These are phyloP conservation scores for Calephelis perditalis DNA, from an alignment of 2,888 invertebrate genomes.

Conservation along the genomic window DNA sequence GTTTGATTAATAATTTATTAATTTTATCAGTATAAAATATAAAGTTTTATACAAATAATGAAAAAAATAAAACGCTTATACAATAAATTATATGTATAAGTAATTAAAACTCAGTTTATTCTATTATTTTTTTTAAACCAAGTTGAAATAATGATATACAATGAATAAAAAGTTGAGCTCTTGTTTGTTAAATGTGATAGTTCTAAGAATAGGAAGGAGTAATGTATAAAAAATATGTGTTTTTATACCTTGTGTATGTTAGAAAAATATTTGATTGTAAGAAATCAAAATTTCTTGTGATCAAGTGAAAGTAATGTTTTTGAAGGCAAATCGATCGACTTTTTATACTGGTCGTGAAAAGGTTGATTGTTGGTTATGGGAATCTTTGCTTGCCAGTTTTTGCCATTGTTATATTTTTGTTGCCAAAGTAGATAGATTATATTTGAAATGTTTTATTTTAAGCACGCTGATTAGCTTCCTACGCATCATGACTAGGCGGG, in stretches of 20 bases:
- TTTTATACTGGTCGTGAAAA: constrained; percentile 49
- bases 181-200: constrained; percentile 1
- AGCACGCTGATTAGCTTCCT: constrained; percentile 2
- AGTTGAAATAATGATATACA: too few relatives aligned
- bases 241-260: constrained; percentile 8
- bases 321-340: constrained; percentile 34
- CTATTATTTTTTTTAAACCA: too few relatives aligned
- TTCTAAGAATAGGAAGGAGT: neutral
- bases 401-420: constrained; percentile 20
- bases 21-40: too few relatives aligned
- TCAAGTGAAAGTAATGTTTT: constrained; percentile 29
- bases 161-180: too few relatives aligned
- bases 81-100: neutral
- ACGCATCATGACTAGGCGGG: constrained; percentile 11
- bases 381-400: constrained; percentile 23
- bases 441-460: constrained; percentile 15
- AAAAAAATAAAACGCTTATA: neutral
- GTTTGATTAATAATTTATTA: too few relatives aligned
- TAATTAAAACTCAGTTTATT: too few relatives aligned
- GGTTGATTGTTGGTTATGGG: constrained; percentile 39
- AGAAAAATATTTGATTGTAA: constrained; percentile 38
- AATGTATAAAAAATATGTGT: constrained; percentile 9
- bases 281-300: constrained; percentile 35
- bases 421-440: constrained; percentile 28
- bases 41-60: too few relatives aligned